phyloP scores from a whole-genome alignment of 2,797 vertebrate genomes.

The Sebastolobus altivelis region DNA sequence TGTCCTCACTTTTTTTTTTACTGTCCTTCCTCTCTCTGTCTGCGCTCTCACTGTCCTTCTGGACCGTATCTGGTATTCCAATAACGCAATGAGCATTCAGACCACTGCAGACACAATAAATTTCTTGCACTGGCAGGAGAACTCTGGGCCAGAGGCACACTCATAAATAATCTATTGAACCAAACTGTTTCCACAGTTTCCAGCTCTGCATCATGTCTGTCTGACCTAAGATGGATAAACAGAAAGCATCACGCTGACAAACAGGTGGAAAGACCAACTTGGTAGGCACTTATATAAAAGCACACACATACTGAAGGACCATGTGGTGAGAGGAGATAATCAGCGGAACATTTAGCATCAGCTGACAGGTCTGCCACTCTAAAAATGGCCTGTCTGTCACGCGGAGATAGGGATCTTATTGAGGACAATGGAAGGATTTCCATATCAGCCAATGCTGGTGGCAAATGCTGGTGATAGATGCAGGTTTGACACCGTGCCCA shows the following conservation, averaged over 20 bases:
- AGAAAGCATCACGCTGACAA: constrained; percentile 19
- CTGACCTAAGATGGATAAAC: constrained; percentile 32
- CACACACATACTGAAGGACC: constrained; percentile 3
- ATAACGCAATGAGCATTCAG: constrained; percentile 40
- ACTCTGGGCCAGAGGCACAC: constrained; percentile 25
- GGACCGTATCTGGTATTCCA: constrained; percentile 29
- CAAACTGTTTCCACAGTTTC: constrained; percentile 36
- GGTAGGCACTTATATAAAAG: constrained; percentile 4
- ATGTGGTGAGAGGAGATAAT: constrained; percentile 56
- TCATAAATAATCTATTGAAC: constrained; percentile 64
- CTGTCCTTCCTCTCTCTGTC: not conserved
- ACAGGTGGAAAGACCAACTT: constrained; percentile 12
- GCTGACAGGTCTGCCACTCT: constrained; percentile 40
- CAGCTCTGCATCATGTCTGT: constrained; percentile 23
- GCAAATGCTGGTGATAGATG: not conserved
- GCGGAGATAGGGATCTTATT: constrained; percentile 2
- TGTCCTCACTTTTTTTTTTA: not conserved
- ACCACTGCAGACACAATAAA: constrained; percentile 51
- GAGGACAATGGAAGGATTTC: constrained; percentile 14
- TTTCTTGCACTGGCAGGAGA: constrained; percentile 55
- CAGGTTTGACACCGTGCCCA: not conserved
- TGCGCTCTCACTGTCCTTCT: constrained; percentile 4
- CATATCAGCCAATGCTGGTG: not conserved
- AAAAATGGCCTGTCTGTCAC: constrained; percentile 38
- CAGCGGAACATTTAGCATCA: constrained; percentile 37